A percentile compares a stretch with the other conserved stretches of the same genome.
phyloP scores from a whole-genome alignment of 1,140 invertebrate species.

The Tetramorium simillimum region DNA sequence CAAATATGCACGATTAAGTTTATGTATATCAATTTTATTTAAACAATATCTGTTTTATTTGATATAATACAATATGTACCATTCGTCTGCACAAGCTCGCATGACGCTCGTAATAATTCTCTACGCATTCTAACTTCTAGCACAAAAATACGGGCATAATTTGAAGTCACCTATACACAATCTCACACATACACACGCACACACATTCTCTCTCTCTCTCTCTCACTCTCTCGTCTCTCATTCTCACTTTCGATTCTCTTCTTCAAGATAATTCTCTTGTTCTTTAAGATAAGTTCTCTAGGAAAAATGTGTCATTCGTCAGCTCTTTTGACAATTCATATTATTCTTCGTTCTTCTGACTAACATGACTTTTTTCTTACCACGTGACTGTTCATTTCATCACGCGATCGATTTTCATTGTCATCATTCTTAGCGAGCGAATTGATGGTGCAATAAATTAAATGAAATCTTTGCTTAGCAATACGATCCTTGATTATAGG shows the following conservation, averaged over 20 bases:
- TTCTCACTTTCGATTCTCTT: conserved; percentile 20
- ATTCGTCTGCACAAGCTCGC: conserved; percentile 72
- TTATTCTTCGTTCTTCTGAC: background rate
- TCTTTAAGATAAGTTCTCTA: conserved; percentile 46
- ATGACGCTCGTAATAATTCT: conserved; percentile 69
- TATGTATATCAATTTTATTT: conserved; percentile 83
- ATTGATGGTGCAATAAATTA: conserved; percentile 24
- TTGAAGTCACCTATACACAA: conserved; percentile 65
- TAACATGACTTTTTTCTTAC: conserved; percentile 6
- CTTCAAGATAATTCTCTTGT: background rate
- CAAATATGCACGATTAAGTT: conserved; percentile 9
- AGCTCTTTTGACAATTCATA: conserved; percentile 71
- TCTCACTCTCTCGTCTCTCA: conserved; percentile 24
- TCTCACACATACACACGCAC: conserved; percentile 21
- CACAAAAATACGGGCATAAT: conserved; percentile 81
- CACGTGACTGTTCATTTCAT: background rate
- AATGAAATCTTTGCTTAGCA: background rate
- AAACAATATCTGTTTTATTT: conserved; percentile 82
- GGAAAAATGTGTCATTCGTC: conserved; percentile 77
- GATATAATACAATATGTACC: conserved; percentile 82
- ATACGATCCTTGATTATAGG: background rate
- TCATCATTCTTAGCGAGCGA: conserved; percentile 4
- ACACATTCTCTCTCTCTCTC: background rate
- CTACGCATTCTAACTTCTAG: conserved; percentile 73
- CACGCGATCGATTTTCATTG: conserved; percentile 5